A percentile compares a stretch with the other conserved stretches of the same genome.
These are phyloP conservation scores for Acronicta aceris DNA, from an alignment of 2,888 invertebrate genomes.

Conservation along the genomic window DNA sequence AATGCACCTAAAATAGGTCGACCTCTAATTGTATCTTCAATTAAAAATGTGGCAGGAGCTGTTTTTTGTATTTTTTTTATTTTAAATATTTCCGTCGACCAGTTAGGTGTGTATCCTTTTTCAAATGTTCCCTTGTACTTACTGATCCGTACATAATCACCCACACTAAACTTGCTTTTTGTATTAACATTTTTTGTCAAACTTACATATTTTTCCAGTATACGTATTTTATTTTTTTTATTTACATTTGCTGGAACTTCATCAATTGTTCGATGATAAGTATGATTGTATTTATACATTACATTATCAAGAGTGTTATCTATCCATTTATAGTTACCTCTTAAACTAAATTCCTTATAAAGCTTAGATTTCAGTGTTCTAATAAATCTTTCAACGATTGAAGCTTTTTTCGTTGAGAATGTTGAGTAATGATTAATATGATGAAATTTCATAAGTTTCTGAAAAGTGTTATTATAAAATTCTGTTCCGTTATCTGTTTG, in stretches of 20 bases:
- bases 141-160: too few species aligned
- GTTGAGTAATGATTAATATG: conserved; percentile 52
- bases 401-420: conserved; percentile 36
- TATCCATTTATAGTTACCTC: not conserved
- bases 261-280: conserved; percentile 24
- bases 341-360: conserved; percentile 9
- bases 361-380: conserved; percentile 7
- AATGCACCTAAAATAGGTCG: too few species aligned
- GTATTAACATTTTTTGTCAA: too few species aligned
- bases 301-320: not conserved
- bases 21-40: too few species aligned
- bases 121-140: too few species aligned
- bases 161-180: too few species aligned
- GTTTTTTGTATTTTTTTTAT: too few species aligned
- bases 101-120: too few species aligned
- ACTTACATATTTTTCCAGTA: not conserved
- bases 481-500: conserved; percentile 45
- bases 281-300: conserved; percentile 15
- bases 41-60: too few species aligned
- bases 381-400: conserved; percentile 20
- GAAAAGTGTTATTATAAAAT: conserved; percentile 37
- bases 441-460: conserved; percentile 48
- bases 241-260: conserved; percentile 28
- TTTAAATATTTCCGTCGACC: too few species aligned
- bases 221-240: conserved; percentile 45